These are phyloP conservation scores for Tyrannus savana DNA, from an alignment of 2,113 vertebrate species.

Conservation along the genomic window DNA sequence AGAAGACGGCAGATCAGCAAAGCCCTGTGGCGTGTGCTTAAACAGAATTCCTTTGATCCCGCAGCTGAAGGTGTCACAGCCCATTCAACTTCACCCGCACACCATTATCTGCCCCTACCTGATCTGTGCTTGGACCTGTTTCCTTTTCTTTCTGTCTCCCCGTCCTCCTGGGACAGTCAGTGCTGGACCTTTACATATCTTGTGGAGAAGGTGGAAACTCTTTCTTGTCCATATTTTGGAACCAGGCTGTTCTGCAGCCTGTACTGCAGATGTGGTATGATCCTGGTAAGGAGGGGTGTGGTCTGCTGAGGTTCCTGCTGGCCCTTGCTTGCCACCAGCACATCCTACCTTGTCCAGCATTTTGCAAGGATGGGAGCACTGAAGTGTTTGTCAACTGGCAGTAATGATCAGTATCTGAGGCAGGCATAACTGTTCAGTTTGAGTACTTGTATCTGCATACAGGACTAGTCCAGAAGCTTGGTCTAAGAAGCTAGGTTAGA, in stretches of 20 bases:
- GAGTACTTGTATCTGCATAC: not conserved
- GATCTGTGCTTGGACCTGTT: fast-evolving
- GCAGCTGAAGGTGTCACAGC: not conserved
- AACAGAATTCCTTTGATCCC: not conserved
- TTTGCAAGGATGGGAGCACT: not conserved
- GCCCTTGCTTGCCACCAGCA: not conserved
- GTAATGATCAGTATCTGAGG: not conserved
- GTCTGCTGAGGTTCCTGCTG: not conserved
- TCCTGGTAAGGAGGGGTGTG: not conserved
- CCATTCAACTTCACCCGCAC: not conserved
- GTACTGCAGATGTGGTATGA: fast-evolving
- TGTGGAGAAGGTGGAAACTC: not conserved
- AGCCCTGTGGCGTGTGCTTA: not conserved
- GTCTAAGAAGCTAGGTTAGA: not conserved
- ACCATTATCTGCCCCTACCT: not conserved
- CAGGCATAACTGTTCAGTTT: not conserved
- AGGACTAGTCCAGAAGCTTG: not conserved
- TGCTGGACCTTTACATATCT: not conserved
- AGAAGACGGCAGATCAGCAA: not conserved
- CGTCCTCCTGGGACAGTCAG: not conserved
- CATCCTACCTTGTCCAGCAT: not conserved
- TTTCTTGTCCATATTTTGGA: not conserved
- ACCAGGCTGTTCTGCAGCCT: not conserved
- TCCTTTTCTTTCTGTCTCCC: not conserved
- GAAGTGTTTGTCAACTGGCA: not conserved